phyloP scores from a whole-genome alignment of 1,140 invertebrate genomes.

The Apis laboriosa region DNA sequence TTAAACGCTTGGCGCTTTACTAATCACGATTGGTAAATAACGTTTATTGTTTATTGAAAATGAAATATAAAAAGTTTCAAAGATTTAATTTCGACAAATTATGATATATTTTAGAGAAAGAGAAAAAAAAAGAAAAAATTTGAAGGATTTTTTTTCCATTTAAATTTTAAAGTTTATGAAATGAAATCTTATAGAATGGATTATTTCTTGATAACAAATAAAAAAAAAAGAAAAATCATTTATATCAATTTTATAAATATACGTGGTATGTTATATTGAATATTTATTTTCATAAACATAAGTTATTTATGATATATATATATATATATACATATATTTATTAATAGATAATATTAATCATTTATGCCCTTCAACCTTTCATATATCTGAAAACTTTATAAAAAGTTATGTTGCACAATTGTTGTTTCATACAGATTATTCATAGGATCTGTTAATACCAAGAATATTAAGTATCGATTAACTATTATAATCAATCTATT shows the following conservation, averaged over 20 bases:
- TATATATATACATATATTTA: background rate
- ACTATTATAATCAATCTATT: too few relatives aligned
- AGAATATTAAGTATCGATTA: too few relatives aligned
- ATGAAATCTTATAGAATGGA: too few relatives aligned
- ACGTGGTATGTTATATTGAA: background rate
- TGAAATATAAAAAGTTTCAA: background rate
- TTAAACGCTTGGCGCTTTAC: background rate
- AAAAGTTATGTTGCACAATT: background rate
- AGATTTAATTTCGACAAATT: background rate
- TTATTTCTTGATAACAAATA: too few relatives aligned
- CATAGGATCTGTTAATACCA: too few relatives aligned
- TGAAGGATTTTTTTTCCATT: too few relatives aligned
- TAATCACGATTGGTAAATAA: background rate
- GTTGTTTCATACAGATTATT: background rate
- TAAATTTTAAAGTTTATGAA: too few relatives aligned
- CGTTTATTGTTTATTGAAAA: background rate
- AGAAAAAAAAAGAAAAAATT: too few relatives aligned
- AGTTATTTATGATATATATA: too few relatives aligned
- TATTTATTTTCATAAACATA: background rate
- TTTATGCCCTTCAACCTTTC: constrained; percentile 2
- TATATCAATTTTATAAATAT: too few relatives aligned
- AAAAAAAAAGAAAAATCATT: too few relatives aligned
- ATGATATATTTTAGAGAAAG: background rate
- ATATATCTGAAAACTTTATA: background rate
- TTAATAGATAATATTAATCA: background rate